Evolutionary conservation across 2,888 invertebrate species (phyloP).

Genomic region (Dorcus hopei): DNA sequence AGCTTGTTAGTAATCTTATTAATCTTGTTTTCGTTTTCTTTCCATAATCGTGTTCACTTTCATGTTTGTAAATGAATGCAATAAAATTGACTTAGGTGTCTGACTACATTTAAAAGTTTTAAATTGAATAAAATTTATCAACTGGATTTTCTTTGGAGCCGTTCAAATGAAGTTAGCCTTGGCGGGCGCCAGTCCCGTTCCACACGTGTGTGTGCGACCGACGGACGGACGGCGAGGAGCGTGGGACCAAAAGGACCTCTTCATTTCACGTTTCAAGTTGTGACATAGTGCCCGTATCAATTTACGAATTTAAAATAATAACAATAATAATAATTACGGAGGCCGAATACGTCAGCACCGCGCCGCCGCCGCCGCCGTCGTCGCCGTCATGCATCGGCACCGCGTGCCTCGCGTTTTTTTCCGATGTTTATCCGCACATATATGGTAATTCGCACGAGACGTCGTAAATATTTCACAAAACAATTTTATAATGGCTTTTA

Average conservation of each 20-base stretch:
- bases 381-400: too few relatives aligned
- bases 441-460: too few relatives aligned
- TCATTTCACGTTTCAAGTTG: not conserved
- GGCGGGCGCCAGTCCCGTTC: constrained; percentile 8
- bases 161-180: constrained; percentile 24
- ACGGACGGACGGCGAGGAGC: constrained; percentile 3
- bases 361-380: not conserved
- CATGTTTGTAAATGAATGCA: too few relatives aligned
- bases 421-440: too few relatives aligned
- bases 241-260: constrained; percentile 17
- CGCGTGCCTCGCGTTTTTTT: too few relatives aligned
- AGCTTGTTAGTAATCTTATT: too few relatives aligned
- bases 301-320: not conserved
- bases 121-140: constrained; percentile 9
- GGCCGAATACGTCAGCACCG: not conserved
- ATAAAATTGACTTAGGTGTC: too few relatives aligned
- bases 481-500: too few relatives aligned
- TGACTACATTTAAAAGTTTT: too few relatives aligned
- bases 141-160: constrained; percentile 16
- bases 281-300: not conserved
- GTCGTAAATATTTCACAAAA: too few relatives aligned
- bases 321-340: not conserved
- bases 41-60: too few relatives aligned
- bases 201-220: constrained; percentile 15
- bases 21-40: too few relatives aligned